Conservation (phyloP, 2,797 vertebrate species). For the Arrhamphus sclerolepis region DNA sequence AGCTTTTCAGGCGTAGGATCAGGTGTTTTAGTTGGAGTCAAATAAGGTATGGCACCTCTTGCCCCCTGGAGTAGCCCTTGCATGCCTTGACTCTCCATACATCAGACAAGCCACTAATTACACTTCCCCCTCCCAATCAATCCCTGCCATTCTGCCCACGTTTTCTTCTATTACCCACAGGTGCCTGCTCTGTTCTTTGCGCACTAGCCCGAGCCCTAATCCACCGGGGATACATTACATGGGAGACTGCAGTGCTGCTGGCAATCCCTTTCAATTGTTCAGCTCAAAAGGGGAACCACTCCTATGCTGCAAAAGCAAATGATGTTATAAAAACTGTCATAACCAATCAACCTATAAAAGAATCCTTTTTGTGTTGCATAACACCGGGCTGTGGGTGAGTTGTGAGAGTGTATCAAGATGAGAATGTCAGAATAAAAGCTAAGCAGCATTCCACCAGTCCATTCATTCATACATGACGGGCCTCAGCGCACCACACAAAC, state of each 20-base stretch:
- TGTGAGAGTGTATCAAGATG: slow-evolving; percentile 33
- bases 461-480: slow-evolving; percentile 64
- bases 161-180: slow-evolving; percentile 74
- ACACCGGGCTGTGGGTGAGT: slow-evolving; percentile 21
- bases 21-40: slow-evolving; percentile 71
- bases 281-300: slow-evolving; percentile 39
- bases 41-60: slow-evolving; percentile 60
- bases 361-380: slow-evolving; percentile 41
- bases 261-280: slow-evolving; percentile 50
- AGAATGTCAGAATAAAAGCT: slow-evolving; percentile 50
- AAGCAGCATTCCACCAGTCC: slow-evolving; percentile 64
- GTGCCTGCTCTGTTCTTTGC: slow-evolving; percentile 66
- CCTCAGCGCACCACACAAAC: slow-evolving; percentile 58
- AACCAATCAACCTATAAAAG: slow-evolving; percentile 45
- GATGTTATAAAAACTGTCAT: slow-evolving; percentile 59
- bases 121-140: slow-evolving; percentile 30
- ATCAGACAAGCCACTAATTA: slow-evolving; percentile 77
- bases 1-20: slow-evolving; percentile 56
- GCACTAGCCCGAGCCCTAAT: slow-evolving; percentile 72
- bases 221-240: slow-evolving; percentile 76
- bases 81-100: slow-evolving; percentile 68
- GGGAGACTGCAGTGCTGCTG: slow-evolving; percentile 49
- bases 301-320: slow-evolving; percentile 54
- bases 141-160: slow-evolving; percentile 62
- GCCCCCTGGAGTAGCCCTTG: slow-evolving; percentile 64